Conservation (phyloP, 2,113 vertebrate species). For the Rhinogobius similis region DNA sequence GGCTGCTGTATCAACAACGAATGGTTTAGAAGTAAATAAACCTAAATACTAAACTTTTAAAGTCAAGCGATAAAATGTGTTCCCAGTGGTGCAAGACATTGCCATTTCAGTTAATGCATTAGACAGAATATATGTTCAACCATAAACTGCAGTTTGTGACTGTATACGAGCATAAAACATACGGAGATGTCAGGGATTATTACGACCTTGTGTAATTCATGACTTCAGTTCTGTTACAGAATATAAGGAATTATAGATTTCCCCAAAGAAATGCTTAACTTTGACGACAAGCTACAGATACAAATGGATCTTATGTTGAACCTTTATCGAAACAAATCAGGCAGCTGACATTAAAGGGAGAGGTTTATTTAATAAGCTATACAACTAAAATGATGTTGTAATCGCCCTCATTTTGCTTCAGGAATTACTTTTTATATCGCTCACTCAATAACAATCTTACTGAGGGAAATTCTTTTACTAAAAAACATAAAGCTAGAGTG, state of each 20-base stretch:
- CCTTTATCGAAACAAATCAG: conserved; percentile 36
- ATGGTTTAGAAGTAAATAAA: not conserved
- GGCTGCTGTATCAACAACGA: not conserved
- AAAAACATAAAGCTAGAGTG: too few relatives aligned
- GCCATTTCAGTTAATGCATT: not conserved
- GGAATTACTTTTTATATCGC: too few relatives aligned
- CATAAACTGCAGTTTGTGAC: not conserved
- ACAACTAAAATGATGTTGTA: too few relatives aligned
- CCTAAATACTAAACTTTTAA: conserved; percentile 1
- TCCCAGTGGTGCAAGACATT: not conserved
- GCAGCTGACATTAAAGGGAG: not conserved
- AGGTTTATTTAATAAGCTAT: not conserved
- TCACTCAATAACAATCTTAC: too few relatives aligned
- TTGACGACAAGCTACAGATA: conserved; percentile 31
- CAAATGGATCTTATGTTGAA: conserved; percentile 18
- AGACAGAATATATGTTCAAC: not conserved
- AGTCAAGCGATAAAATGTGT: not conserved
- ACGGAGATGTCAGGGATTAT: not conserved
- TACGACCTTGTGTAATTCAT: conserved; percentile 10
- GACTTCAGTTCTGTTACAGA: conserved; percentile 12
- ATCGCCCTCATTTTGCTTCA: too few relatives aligned
- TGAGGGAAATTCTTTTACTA: too few relatives aligned
- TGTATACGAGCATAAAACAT: not conserved
- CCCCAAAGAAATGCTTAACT: conserved; percentile 35
- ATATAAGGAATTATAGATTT: conserved; percentile 59